Base-by-base conservation (phyloP, 2,888 invertebrate species). In the Thymelicus acteon region DNA sequence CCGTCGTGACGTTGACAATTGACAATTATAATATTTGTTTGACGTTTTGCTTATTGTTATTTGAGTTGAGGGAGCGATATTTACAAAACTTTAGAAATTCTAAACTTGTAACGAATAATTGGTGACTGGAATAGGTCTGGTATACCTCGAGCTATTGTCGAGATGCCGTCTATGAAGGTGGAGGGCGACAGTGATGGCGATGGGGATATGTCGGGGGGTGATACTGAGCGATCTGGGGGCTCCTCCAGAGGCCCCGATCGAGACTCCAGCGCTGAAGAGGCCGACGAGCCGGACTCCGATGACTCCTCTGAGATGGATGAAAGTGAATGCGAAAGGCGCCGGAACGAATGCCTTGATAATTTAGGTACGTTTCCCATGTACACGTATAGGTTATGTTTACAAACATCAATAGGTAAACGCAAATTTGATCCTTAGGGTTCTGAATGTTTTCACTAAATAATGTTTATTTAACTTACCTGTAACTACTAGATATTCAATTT, bases 281-380 rank as follows among this genome's bases (percentile, higher is more conserved):
- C 95, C 70, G 96, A 97, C 79, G 97, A 97, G 80, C 96, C 95
- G n/a, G 97, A 97, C 79, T 97, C 97, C 15, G 97, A 97, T 90
- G 97, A 97, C 86, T 97, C 97, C 72, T 96, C 96, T 70, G 98
- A 98, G 91, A 96, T 98, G 96, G 98, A 98, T 87, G 98, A 98
- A 85, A 97, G 96, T 76, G 98, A 98, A 90, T 98, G 98, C 79
- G 98, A 98, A 83, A 95, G 96, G 72, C 94, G 98, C 67, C 94
- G 98, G 75, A 96, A 95, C 76, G 97, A 98, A 83, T 97, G 97
- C 80, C 94, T 98, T 77, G 97, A 98, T 80, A 98, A 98, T 85
- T 94, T 98, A 40, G 91, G 95, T 95, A 72, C 66, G 85, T 60
- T 72, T 64, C 62, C 72, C 75, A 71, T 73, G 83, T 86, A 81